Base-by-base conservation (phyloP, 2,797 vertebrate genomes). In the Vultur gryphus region DNA sequence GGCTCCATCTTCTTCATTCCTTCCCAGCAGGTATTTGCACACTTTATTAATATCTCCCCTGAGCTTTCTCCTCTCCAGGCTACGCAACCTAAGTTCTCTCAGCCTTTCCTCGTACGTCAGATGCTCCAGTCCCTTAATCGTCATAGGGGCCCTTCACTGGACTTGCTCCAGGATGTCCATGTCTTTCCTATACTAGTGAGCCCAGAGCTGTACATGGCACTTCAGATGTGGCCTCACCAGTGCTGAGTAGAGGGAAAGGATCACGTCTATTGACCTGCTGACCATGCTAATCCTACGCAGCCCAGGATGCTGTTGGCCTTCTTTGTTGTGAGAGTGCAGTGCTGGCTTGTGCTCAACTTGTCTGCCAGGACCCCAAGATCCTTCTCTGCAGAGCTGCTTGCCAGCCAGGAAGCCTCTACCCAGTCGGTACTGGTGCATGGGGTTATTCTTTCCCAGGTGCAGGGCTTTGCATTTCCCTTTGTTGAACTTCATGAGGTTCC, bases 71-170 rank as follows among this genome's bases (percentile, higher is more conserved):
- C 41, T n/a, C 28, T 81, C 35, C 46, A 31, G 41, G 29, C 26
- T 37, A 73, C 0, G 0, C 33, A 55, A 16, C 13, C 8, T 21
- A 73, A 75, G 17, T 48, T 89, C 31, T 51, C 61, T 54, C 62
- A 80, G 52, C 10, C 37, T 48, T 23, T 66, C 21, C 29, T 75
- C 37, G 16, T 24, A 37, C 0, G 0, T 66, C 64, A 76, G n/a
- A 54, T 64, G 49, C 54, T 87, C 39, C 43, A 35, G 37, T 25
- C 28, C 58, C 54, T 80, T 35, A 39, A 33, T 15, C 0, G 1
- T n/a, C 1, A 0, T 3, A 61, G 6, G 3, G 19, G 18, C 24
- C 43, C 24, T 43, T 82, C 67, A 29, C 11, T 35, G 49, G 37
- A 26, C 52, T 86, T 79, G 23, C 21, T 61, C 29, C 71, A 55